Conservation (phyloP, 1,140 invertebrate genomes). For the Macrobrachium rosenbergii region DNA sequence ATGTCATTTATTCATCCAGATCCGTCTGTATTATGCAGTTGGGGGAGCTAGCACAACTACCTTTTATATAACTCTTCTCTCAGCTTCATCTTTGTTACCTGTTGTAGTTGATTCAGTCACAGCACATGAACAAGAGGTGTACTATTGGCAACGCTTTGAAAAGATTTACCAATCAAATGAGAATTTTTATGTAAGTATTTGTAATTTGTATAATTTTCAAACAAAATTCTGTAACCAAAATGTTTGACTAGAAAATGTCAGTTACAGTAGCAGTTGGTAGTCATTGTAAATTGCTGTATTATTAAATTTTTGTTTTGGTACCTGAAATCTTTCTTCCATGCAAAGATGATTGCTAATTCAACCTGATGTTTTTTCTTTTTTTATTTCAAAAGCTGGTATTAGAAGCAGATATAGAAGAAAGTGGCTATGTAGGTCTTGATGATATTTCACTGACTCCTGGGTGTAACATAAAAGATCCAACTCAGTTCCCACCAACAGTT, state of each 20-base stretch:
- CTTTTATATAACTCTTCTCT: not conserved
- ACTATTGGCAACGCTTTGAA: slow-evolving; percentile 46
- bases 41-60: not conserved
- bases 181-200: slow-evolving; percentile 48
- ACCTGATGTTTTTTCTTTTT: not conserved
- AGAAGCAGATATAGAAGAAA: slow-evolving; percentile 16
- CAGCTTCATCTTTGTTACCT: too few relatives aligned
- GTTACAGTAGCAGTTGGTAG: too few relatives aligned
- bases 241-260: not conserved
- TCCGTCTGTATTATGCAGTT: slow-evolving; percentile 33
- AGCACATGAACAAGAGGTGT: slow-evolving; percentile 12
- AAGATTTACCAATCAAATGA: not conserved
- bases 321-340: not conserved
- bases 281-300: too few relatives aligned
- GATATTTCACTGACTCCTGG: slow-evolving; percentile 56
- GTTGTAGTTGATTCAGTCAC: too few relatives aligned
- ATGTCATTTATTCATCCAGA: slow-evolving; percentile 1
- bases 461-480: slow-evolving; percentile 26
- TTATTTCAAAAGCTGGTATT: slow-evolving; percentile 10
- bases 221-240: not conserved
- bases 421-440: slow-evolving; percentile 45
- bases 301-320: not conserved
- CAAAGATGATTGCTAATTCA: not conserved
- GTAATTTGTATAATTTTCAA: not conserved
- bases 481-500: slow-evolving; percentile 3